phyloP scores from a whole-genome alignment of 2,113 vertebrate genomes.

The Zosterops borbonicus region DNA sequence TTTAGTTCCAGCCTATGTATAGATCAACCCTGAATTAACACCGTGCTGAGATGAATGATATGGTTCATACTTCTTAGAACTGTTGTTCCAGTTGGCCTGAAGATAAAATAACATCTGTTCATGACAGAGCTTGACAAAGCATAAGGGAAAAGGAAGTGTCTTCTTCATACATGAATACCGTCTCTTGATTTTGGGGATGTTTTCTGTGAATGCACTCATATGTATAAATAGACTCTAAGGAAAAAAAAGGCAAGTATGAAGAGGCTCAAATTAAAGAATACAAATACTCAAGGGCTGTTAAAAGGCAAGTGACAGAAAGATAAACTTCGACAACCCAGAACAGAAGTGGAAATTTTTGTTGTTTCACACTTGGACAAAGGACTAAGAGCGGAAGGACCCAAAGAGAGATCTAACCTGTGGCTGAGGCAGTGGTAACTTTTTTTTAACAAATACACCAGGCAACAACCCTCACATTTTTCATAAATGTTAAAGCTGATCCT shows the following conservation, averaged over 20 bases:
- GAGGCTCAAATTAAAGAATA: background rate
- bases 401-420: background rate
- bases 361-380: background rate
- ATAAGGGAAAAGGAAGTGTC: background rate
- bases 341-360: background rate
- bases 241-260: background rate
- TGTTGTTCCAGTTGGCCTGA: background rate
- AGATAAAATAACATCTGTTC: conserved; percentile 9
- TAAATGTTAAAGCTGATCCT: background rate
- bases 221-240: background rate
- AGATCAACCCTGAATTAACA: background rate
- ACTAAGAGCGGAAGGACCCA: background rate
- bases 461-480: background rate
- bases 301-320: background rate
- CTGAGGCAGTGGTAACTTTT: background rate
- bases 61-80: background rate
- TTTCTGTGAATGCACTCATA: background rate
- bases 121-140: background rate
- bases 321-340: background rate
- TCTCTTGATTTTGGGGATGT: background rate
- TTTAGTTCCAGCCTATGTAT: background rate
- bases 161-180: background rate
- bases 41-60: background rate
- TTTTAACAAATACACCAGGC: background rate
- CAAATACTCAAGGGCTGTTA: background rate